Conservation (phyloP, 2,888 invertebrate species). For the Hololepta plana region DNA sequence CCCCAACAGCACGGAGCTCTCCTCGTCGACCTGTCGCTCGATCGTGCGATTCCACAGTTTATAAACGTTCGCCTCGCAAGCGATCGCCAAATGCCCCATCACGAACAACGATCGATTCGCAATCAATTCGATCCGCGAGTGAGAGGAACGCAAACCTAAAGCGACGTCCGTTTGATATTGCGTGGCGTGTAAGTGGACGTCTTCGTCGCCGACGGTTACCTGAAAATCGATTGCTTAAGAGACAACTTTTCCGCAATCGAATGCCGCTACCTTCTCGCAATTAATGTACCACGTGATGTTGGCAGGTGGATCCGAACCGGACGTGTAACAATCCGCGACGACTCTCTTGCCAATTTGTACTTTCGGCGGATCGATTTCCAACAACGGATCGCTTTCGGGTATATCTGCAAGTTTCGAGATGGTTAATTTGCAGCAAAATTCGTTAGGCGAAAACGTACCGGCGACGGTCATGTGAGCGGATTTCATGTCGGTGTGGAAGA, state of each 20-base stretch:
- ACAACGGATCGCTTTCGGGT: conserved; percentile 22
- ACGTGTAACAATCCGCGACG: conserved; percentile 25
- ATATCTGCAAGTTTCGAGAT: conserved; percentile 18
- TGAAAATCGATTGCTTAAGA: conserved; percentile 9
- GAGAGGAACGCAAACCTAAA: conserved; percentile 16
- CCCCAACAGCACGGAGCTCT: too few relatives aligned
- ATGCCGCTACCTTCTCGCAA: conserved; percentile 26
- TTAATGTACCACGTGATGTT: conserved; percentile 31
- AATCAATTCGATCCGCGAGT: conserved; percentile 19
- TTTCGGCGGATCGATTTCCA: conserved; percentile 25
- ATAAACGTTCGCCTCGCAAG: too few relatives aligned
- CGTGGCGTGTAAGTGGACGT: conserved; percentile 15
- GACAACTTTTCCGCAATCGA: conserved; percentile 5
- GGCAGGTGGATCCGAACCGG: conserved; percentile 25
- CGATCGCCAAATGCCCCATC: conserved; percentile 18
- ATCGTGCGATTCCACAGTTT: too few relatives aligned
- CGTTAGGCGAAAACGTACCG: conserved; percentile 14
- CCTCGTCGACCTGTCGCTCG: too few relatives aligned
- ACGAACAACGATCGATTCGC: conserved; percentile 19
- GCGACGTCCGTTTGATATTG: conserved; percentile 14
- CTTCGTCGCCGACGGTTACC: conserved; percentile 15
- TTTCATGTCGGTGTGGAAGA: conserved; percentile 26
- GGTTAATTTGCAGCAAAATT: background rate
- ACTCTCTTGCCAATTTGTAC: conserved; percentile 28
- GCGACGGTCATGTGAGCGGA: conserved; percentile 25